Percentiles rank a stretch among this genome's conserved stretches.
phyloP scores from a whole-genome alignment of 2,888 invertebrate genomes.

The Polydrusus cervinus region DNA sequence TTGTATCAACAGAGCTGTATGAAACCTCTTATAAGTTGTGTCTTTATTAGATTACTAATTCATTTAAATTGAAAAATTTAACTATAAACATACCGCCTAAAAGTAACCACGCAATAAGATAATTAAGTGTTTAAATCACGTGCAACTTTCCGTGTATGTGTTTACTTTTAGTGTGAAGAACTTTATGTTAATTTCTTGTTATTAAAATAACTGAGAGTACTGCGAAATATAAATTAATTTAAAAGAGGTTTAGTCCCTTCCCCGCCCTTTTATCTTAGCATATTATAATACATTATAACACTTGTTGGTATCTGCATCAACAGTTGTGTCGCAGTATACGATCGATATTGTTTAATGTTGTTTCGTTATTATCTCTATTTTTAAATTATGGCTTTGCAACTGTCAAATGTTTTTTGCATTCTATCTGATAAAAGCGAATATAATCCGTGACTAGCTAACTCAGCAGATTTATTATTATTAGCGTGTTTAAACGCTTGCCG shows the following conservation, averaged over 20 bases:
- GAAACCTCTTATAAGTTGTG: background rate
- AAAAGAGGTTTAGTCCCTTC: constrained; percentile 37
- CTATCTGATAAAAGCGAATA: constrained; percentile 2
- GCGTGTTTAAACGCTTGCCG: background rate
- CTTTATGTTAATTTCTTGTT: background rate
- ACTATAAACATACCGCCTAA: background rate
- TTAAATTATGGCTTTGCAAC: constrained; percentile 10
- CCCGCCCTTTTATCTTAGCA: constrained; percentile 43
- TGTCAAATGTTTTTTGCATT: constrained; percentile 1
- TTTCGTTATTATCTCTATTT: constrained; percentile 20
- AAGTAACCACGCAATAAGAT: background rate
- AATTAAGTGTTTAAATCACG: background rate
- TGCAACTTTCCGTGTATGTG: background rate
- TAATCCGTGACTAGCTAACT: background rate
- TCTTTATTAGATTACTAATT: background rate
- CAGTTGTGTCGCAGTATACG: constrained; percentile 63
- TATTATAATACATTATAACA: constrained; percentile 46
- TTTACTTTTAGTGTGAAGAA: background rate
- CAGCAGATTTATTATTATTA: background rate
- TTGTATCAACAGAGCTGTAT: background rate
- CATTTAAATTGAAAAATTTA: constrained; percentile 1
- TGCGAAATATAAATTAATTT: constrained; percentile 13
- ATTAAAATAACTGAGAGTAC: background rate
- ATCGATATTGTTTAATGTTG: constrained; percentile 62
- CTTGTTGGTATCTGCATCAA: constrained; percentile 62